Percentiles rank a stretch among this genome's conserved stretches.
These are phyloP conservation scores for Peromyscus melanophrys DNA, from an alignment of 2,797 vertebrate species.

Conservation along the genomic window DNA sequence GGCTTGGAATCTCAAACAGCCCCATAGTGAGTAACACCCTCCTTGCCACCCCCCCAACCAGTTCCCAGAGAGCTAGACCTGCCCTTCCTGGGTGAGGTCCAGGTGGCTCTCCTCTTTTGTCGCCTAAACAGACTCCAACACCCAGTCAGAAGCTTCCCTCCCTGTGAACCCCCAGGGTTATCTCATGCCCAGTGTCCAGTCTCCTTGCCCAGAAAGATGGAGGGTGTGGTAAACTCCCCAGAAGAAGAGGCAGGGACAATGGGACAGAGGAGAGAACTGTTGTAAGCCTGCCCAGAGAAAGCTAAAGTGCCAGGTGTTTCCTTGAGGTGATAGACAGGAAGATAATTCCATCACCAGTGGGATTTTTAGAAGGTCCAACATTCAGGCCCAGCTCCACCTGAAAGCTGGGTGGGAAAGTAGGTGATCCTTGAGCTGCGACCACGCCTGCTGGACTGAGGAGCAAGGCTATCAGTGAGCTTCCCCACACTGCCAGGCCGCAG, in stretches of 20 bases:
- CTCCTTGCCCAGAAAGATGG: slow-evolving; percentile 51
- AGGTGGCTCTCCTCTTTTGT: neutral
- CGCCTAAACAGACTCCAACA: neutral
- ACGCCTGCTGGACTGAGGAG: neutral
- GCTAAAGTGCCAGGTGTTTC: slow-evolving; percentile 74
- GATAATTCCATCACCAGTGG: neutral
- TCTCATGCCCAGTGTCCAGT: neutral
- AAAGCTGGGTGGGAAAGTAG: neutral
- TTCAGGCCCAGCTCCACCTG: neutral
- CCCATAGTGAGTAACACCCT: neutral
- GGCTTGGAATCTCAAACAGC: neutral
- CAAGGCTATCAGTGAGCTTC: slow-evolving; percentile 44
- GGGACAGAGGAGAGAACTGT: slow-evolving; percentile 22
- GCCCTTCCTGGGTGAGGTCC: neutral
- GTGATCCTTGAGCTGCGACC: neutral
- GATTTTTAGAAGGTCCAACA: neutral
- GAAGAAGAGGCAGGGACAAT: slow-evolving; percentile 75
- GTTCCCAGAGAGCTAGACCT: neutral
- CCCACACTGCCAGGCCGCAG: slow-evolving; percentile 45
- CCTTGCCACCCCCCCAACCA: neutral
- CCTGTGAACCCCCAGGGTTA: neutral
- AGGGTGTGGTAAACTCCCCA: slow-evolving; percentile 63
- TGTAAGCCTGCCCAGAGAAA: neutral
- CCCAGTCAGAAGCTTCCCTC: neutral
- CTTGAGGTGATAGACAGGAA: slow-evolving; percentile 51